Conservation (phyloP, 2,797 vertebrate genomes). For the Pantherophis vulpinus region DNA sequence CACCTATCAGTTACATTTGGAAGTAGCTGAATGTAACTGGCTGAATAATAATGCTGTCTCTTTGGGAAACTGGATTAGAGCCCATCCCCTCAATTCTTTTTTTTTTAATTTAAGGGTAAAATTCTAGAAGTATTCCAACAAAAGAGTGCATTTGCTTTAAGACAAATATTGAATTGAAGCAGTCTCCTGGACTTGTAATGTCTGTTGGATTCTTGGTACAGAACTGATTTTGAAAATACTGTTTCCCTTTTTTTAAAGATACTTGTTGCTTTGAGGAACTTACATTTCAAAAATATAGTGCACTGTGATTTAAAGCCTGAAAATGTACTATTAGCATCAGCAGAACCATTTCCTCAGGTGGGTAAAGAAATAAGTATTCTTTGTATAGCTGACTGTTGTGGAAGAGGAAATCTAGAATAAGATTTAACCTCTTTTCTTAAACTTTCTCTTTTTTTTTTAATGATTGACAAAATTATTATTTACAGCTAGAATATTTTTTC, state of each 20-base stretch:
- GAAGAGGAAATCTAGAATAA: background rate
- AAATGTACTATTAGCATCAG: constrained; percentile 93
- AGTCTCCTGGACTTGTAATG: background rate
- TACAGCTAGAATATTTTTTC: background rate
- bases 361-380: constrained; percentile 27
- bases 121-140: background rate
- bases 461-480: background rate
- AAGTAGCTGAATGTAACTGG: background rate
- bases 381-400: background rate
- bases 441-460: background rate
- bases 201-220: background rate
- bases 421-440: background rate
- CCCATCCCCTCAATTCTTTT: too few relatives aligned
- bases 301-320: constrained; percentile 99
- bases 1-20: background rate
- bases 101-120: background rate
- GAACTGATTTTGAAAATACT: constrained; percentile 30
- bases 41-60: background rate
- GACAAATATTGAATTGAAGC: background rate
- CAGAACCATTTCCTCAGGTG: constrained; percentile 96
- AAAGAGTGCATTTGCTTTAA: background rate
- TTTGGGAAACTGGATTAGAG: background rate
- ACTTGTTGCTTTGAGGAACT: constrained; percentile 94
- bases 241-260: constrained; percentile 74
- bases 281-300: constrained; percentile 99